A percentile compares a stretch with the other conserved stretches of the same genome.
phyloP scores from a whole-genome alignment of 2,888 invertebrate genomes.

The Drosophila pegasa region DNA sequence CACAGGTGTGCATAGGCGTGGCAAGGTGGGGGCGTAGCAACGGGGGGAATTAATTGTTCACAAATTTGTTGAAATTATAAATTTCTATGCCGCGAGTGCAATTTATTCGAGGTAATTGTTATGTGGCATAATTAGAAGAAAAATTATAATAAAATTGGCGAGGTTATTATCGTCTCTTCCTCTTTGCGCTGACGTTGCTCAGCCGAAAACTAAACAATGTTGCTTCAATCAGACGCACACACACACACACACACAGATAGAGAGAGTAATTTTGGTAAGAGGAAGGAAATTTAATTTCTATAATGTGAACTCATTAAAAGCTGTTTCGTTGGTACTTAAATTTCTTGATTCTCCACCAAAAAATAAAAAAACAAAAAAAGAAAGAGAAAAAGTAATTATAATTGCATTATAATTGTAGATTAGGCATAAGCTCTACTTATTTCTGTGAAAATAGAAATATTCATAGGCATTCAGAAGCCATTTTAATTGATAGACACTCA shows the following conservation, averaged over 20 bases:
- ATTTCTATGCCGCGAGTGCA: slow-evolving; percentile 5
- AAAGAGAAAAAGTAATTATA: neutral
- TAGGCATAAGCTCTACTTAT: too few species aligned
- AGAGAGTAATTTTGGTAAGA: neutral
- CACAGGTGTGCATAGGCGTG: neutral
- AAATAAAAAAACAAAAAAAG: too few species aligned
- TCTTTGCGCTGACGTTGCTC: neutral
- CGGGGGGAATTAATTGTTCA: neutral
- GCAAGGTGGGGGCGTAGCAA: neutral
- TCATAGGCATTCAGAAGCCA: too few species aligned
- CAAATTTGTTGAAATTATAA: slow-evolving; percentile 3
- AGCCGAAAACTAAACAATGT: neutral
- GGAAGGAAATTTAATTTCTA: neutral
- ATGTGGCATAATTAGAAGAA: slow-evolving; percentile 3
- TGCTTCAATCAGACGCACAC: neutral
- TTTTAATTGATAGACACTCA: too few species aligned
- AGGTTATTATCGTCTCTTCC: slow-evolving; percentile 10
- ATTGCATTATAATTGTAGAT: neutral
- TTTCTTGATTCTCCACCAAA: neutral
- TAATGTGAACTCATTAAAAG: slow-evolving; percentile 6
- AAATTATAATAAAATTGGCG: slow-evolving; percentile 6
- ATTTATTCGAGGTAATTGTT: slow-evolving; percentile 7
- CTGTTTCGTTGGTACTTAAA: neutral
- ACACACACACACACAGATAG: neutral
- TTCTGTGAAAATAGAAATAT: too few species aligned